Evolutionary conservation across 2,888 invertebrate genomes (phyloP).

Genomic region (Alcis repandata): DNA sequence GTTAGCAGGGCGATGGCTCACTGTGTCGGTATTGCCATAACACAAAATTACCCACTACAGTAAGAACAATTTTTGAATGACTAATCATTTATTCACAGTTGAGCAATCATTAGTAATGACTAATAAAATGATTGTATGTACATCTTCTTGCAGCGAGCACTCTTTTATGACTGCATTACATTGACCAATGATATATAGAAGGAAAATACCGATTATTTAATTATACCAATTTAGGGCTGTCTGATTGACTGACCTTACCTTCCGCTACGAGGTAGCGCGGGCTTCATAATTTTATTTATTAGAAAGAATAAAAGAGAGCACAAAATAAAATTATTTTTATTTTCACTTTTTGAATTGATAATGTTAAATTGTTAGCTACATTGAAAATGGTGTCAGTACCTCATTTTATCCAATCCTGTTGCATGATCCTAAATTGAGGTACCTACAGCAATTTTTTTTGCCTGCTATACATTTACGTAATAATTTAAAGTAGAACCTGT

Average conservation of each 20-base stretch:
- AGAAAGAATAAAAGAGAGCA: too few relatives aligned
- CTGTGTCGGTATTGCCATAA: slow-evolving; percentile 75
- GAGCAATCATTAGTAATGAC: neutral
- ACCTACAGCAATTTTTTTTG: too few relatives aligned
- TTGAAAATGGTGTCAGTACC: too few relatives aligned
- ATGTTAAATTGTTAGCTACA: too few relatives aligned
- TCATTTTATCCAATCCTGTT: too few relatives aligned
- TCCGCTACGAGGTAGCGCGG: too few relatives aligned
- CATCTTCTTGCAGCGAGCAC: slow-evolving; percentile 2
- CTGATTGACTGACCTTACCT: neutral
- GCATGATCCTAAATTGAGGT: too few relatives aligned
- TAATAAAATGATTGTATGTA: slow-evolving; percentile 8
- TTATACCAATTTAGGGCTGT: slow-evolving; percentile 28
- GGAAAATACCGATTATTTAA: slow-evolving; percentile 56
- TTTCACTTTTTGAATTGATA: too few relatives aligned
- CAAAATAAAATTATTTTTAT: too few relatives aligned
- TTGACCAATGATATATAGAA: slow-evolving; percentile 1
- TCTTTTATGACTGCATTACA: slow-evolving; percentile 13
- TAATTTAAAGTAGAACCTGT: too few relatives aligned
- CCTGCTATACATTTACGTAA: too few relatives aligned
- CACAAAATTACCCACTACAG: slow-evolving; percentile 39
- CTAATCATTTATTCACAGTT: slow-evolving; percentile 19
- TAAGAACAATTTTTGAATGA: slow-evolving; percentile 11
- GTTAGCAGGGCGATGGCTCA: slow-evolving; percentile 87
- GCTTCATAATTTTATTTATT: neutral